Evolutionary conservation across 2,797 vertebrate species (phyloP).

Genomic region (Pogonophryne albipinna): DNA sequence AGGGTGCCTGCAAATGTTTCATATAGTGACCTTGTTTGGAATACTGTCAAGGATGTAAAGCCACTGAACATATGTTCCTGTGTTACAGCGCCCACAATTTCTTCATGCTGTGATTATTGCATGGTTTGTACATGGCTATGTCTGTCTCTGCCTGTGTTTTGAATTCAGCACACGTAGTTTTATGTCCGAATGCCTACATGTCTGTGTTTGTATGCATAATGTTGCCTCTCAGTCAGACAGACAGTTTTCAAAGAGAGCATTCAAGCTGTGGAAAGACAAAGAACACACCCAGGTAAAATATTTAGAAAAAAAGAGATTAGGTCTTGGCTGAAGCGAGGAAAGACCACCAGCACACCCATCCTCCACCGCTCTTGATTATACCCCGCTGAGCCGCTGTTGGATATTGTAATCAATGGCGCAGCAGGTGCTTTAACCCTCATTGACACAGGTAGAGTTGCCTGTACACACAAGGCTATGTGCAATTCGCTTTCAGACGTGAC

Average conservation of each 20-base stretch:
- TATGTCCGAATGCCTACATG: constrained; percentile 42
- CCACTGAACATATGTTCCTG: constrained; percentile 42
- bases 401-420: constrained; percentile 75
- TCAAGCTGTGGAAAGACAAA: constrained; percentile 57
- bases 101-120: constrained; percentile 2
- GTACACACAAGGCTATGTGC: constrained; percentile 30
- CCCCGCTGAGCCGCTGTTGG: constrained; percentile 55
- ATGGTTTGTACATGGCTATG: constrained; percentile 10
- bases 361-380: constrained; percentile 59
- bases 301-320: constrained; percentile 40
- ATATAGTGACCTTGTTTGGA: constrained; percentile 49
- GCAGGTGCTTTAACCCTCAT: constrained; percentile 73
- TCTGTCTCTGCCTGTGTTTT: constrained; percentile 23
- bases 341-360: constrained; percentile 31
- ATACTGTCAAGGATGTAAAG: constrained; percentile 38
- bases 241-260: constrained; percentile 53
- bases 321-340: constrained; percentile 36
- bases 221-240: constrained; percentile 36
- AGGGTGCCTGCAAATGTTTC: constrained; percentile 6
- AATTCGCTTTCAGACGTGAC: constrained; percentile 49
- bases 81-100: constrained; percentile 2
- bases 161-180: constrained; percentile 53
- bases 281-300: constrained; percentile 51
- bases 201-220: constrained; percentile 56
- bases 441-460: constrained; percentile 59